These are phyloP conservation scores for Cynaeus angustus DNA, from an alignment of 2,888 invertebrate species.

Conservation along the genomic window DNA sequence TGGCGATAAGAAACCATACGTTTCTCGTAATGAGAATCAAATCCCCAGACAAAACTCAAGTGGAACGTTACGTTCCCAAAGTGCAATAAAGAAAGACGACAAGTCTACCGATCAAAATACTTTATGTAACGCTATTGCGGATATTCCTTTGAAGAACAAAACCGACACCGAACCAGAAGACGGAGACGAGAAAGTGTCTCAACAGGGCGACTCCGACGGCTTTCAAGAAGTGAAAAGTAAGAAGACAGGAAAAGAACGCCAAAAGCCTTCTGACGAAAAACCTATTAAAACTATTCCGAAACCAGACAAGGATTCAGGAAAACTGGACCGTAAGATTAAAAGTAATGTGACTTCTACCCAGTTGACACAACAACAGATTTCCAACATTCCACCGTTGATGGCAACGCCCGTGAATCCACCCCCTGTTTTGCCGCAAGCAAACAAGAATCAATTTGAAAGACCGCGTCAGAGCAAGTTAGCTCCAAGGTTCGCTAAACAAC, in stretches of 20 bases:
- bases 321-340: conserved; percentile 36
- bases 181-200: conserved; percentile 65
- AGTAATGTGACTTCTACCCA: conserved; percentile 55
- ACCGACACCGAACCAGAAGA: conserved; percentile 65
- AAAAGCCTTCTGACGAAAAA: conserved; percentile 68
- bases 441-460: conserved; percentile 65
- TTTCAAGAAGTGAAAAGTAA: conserved; percentile 91
- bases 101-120: conserved; percentile 73
- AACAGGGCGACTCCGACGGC: conserved; percentile 78
- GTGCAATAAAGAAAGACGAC: conserved; percentile 68
- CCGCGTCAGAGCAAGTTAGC: conserved; percentile 79
- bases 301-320: conserved; percentile 49
- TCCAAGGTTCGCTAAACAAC: conserved; percentile 86
- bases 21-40: conserved; percentile 51
- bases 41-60: conserved; percentile 66
- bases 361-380: conserved; percentile 69
- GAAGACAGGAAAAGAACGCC: conserved; percentile 80
- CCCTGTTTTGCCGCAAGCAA: conserved; percentile 66
- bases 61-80: conserved; percentile 65
- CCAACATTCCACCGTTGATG: conserved; percentile 73
- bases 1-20: conserved; percentile 62
- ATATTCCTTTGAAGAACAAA: conserved; percentile 68
- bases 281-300: conserved; percentile 55
- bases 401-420: conserved; percentile 73
- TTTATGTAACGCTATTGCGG: conserved; percentile 74